Percentiles rank a stretch among this genome's conserved stretches.
phyloP scores from a whole-genome alignment of 2,888 invertebrate genomes.

The Cantharis lateralis region DNA sequence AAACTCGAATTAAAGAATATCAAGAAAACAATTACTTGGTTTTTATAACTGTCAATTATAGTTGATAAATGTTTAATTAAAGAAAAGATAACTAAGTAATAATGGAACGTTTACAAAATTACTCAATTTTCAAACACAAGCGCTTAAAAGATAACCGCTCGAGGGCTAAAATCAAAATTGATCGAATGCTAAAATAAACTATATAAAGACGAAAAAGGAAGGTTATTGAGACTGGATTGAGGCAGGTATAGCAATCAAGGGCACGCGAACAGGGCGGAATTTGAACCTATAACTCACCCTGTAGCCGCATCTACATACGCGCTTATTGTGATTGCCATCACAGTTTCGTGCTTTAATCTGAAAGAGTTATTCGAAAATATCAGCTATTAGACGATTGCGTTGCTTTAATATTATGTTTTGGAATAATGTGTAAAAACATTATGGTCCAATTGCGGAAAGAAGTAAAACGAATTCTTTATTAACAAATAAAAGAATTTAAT shows the following conservation, averaged over 20 bases:
- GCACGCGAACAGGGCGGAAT: constrained; percentile 27
- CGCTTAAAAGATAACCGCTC: constrained; percentile 5
- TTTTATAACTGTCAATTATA: background rate
- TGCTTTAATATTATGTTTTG: constrained; percentile 3
- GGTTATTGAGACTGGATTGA: constrained; percentile 22
- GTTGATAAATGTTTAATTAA: background rate
- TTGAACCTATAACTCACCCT: constrained; percentile 21
- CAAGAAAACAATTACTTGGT: background rate
- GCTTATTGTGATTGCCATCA: constrained; percentile 22
- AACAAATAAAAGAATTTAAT: background rate
- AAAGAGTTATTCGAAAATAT: constrained; percentile 18
- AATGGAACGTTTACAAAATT: background rate
- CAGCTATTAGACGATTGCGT: constrained; percentile 15
- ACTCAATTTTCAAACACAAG: constrained; percentile 4
- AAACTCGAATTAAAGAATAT: background rate
- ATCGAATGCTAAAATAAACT: constrained; percentile 5
- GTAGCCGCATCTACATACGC: constrained; percentile 25
- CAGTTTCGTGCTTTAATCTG: constrained; percentile 15
- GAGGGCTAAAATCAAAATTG: constrained; percentile 2
- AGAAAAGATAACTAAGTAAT: background rate
- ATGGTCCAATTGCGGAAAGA: background rate
- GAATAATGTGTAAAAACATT: constrained; percentile 2
- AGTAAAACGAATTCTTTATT: background rate
- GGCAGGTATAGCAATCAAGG: constrained; percentile 27
- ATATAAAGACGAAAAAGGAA: constrained; percentile 7